Evolutionary conservation across 2,113 vertebrate genomes (phyloP), one percentile per base, ranked within the genome.

Genomic region (Myotis lucifugus): DNA sequence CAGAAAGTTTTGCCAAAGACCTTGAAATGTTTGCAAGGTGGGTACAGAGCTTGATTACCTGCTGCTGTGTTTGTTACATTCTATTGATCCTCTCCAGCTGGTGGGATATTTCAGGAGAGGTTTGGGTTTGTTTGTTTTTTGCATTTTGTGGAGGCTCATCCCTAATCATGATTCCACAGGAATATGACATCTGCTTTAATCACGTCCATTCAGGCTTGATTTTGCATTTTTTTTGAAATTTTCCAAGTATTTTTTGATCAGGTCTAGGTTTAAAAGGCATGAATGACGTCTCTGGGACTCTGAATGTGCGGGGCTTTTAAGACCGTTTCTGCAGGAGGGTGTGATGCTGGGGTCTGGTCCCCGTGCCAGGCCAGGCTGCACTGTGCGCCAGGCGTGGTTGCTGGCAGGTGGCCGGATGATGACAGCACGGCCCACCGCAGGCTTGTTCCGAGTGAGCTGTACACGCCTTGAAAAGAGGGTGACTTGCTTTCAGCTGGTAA

Each of bases 21-120:
- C 98, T 99, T 59, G 99, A 99, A 96, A 98, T 99, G 91, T 99
- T 99, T 98, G 98, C 99, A 66, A 99, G 99, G 99, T 99, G 98
- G 95, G 98, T 98, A 11, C 1, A 61, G 59, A 92, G 2, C 19
- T 76, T 77, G 70, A 2, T 0, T 15, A 7, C 70, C 3, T 1
- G 1, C 6, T 4, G 5, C 61, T 34, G 37, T 9, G 54, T 67
- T 10, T 67, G 14, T 15, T 19, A 14, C 42, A 0, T 50, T 19
- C 66, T 46, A 1, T 34, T 52, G 74, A 48, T 25, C 0, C 19
- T 3, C 79, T 8, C 50, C 87, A 42, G 85, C 96, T 86, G 89
- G 27, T 12, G 32, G 78, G 29, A 3, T 69, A 8, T 56, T 77
- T 85, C 86, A 21, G 56, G 74, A 61, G 72, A 5, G 27, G 34